Base-by-base conservation (phyloP, 2,888 invertebrate genomes). In the Sicus ferrugineus region DNA sequence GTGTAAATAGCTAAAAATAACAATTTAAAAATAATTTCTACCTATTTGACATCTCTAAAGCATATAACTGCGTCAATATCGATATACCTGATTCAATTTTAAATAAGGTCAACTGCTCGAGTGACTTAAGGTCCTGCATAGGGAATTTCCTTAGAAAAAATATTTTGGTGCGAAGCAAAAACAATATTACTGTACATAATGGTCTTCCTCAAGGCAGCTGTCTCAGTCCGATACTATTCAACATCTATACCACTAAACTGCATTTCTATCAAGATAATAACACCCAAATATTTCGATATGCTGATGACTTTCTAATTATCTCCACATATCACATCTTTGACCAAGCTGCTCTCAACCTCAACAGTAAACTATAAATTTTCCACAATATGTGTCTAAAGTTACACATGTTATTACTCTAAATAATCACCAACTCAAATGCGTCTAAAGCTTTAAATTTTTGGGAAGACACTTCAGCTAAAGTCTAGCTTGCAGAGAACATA, bases 201-300 rank as follows among this genome's bases (percentile, higher is more conserved):
- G 67, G 69, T 1, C 23, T 72, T 2, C 64, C 69, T 5, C 72
- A 67, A 52, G 67, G 68, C 2, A 71, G 68, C 42, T 58, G 69
- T 9, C 19, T 69, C 2, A 69, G 66, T 19, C 69, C 71, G 0
- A 56, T 23, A 3, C 34, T 69, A 0, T 69, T 62, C 14, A 66
- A 67, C 14, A 2, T 71, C 6, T 71, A 69, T 16, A 71, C 69
- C 1, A 42, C 21, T 3, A 21, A 38, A 9, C 28, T 69, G 1
- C 69, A 69, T 30, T 14, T 5, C 4, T 23, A 69, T 19, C 30
- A 42, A 14, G 34, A 71, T 46, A 16, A 59, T 2, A 58, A 28
- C 2, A 69, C 56, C 3, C 31, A 52, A 1, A 2, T 71, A 5
- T 69, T 64, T 67, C 71, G 67, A 23, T 71, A 67, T 58, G 71